A percentile compares a stretch with the other conserved stretches of the same genome.
Evolutionary conservation across 2,888 invertebrate genomes (phyloP).

Genomic region (Urechis unicinctus): DNA sequence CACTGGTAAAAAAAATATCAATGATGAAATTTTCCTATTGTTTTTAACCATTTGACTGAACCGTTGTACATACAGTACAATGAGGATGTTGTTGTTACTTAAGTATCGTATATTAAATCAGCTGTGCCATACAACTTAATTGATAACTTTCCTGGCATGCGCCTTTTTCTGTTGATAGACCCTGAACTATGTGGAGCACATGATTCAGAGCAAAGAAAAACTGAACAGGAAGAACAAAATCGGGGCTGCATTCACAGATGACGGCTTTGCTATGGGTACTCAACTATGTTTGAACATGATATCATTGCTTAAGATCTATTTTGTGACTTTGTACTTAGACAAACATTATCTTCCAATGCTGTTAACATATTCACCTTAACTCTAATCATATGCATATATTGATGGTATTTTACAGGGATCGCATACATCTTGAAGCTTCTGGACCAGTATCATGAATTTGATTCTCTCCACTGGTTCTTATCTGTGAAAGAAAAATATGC

Average conservation of each 20-base stretch:
- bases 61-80: too few species aligned
- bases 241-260: slow-evolving; percentile 90
- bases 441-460: slow-evolving; percentile 78
- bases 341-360: not conserved
- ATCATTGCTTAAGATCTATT: too few species aligned
- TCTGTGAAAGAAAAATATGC: slow-evolving; percentile 71
- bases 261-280: slow-evolving; percentile 96
- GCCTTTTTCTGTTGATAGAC: slow-evolving; percentile 58
- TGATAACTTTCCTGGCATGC: not conserved
- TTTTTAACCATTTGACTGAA: too few species aligned
- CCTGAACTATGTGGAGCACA: slow-evolving; percentile 89
- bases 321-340: not conserved
- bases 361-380: not conserved
- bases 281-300: too few species aligned
- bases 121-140: not conserved
- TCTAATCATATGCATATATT: too few species aligned
- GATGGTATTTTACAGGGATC: slow-evolving; percentile 59
- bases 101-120: too few species aligned
- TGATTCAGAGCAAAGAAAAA: slow-evolving; percentile 84
- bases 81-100: too few species aligned
- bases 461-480: slow-evolving; percentile 91
- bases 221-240: slow-evolving; percentile 82
- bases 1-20: slow-evolving; percentile 51
- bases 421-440: slow-evolving; percentile 88
- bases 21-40: not conserved